A percentile compares a stretch with the other conserved stretches of the same genome.
phyloP scores from a whole-genome alignment of 2,888 invertebrate genomes.

The Lobophora halterata region DNA sequence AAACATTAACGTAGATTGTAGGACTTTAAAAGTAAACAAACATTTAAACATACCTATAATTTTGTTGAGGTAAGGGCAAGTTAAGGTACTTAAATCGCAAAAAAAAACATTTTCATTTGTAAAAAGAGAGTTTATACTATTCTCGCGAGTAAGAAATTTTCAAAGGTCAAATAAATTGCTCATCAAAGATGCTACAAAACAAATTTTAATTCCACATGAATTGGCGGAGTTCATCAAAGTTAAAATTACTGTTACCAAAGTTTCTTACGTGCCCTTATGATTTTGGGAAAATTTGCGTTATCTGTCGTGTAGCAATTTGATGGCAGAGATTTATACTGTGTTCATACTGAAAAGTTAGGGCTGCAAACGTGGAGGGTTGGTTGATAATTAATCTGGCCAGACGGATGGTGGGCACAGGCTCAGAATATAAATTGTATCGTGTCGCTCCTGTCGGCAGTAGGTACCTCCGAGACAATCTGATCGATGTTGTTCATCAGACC shows the following conservation, averaged over 20 bases:
- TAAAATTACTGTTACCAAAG: constrained; percentile 37
- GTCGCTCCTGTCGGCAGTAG: constrained; percentile 39
- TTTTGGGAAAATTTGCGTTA: constrained; percentile 16
- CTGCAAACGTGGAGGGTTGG: constrained; percentile 70
- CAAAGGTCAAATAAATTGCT: constrained; percentile 4
- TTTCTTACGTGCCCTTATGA: constrained; percentile 23
- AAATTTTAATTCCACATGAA: constrained; percentile 36
- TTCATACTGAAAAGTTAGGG: constrained; percentile 64
- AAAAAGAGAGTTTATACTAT: too few relatives aligned
- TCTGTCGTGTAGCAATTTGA: constrained; percentile 28
- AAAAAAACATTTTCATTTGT: too few relatives aligned
- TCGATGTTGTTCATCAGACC: constrained; percentile 16
- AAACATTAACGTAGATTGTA: constrained; percentile 12
- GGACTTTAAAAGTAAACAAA: too few relatives aligned
- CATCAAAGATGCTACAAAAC: constrained; percentile 13
- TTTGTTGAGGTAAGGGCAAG: too few relatives aligned
- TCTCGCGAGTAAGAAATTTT: too few relatives aligned
- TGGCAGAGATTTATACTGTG: constrained; percentile 58
- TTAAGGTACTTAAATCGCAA: too few relatives aligned
- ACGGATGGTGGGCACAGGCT: constrained; percentile 60
- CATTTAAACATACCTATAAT: too few relatives aligned
- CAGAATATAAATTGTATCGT: constrained; percentile 70
- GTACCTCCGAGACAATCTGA: constrained; percentile 13
- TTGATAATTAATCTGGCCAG: constrained; percentile 77
- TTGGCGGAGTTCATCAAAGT: constrained; percentile 35